Conservation (phyloP, 1,140 invertebrate genomes). For the Psix sp. region DNA sequence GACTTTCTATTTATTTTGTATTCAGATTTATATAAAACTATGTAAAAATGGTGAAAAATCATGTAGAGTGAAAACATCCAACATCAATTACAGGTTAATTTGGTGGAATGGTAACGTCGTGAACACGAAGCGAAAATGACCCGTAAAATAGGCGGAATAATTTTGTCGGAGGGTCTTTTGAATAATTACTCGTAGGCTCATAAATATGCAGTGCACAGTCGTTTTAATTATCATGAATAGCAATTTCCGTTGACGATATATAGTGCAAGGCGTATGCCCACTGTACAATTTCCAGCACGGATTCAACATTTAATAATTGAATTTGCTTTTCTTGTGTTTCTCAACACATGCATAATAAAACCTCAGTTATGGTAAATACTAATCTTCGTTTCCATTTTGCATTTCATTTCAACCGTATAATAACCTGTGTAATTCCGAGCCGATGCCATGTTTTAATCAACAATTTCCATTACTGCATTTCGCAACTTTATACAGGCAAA, state of each 20-base stretch:
- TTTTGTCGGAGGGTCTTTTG: slow-evolving; percentile 61
- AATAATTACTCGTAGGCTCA: slow-evolving; percentile 68
- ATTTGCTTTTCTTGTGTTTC: slow-evolving; percentile 53
- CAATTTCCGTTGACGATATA: slow-evolving; percentile 60
- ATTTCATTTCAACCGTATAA: slow-evolving; percentile 28
- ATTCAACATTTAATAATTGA: slow-evolving; percentile 54
- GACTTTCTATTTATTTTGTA: too few relatives aligned
- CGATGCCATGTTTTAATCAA: slow-evolving; percentile 20
- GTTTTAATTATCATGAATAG: slow-evolving; percentile 72
- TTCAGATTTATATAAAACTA: too few relatives aligned
- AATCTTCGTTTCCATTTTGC: slow-evolving; percentile 39
- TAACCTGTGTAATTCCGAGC: slow-evolving; percentile 11
- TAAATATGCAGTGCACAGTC: slow-evolving; percentile 67
- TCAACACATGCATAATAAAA: slow-evolving; percentile 26
- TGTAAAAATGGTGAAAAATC: background rate
- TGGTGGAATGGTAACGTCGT: slow-evolving; percentile 25
- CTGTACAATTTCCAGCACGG: slow-evolving; percentile 36
- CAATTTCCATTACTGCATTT: slow-evolving; percentile 29
- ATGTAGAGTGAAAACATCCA: slow-evolving; percentile 20
- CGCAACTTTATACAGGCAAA: too few relatives aligned
- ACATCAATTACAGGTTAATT: slow-evolving; percentile 56
- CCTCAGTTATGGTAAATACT: slow-evolving; percentile 37
- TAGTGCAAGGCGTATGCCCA: slow-evolving; percentile 14
- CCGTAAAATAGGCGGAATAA: slow-evolving; percentile 69
- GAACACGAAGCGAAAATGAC: slow-evolving; percentile 53